phyloP scores from a whole-genome alignment of 2,888 invertebrate genomes.

The Carpatolechia fugitivella region DNA sequence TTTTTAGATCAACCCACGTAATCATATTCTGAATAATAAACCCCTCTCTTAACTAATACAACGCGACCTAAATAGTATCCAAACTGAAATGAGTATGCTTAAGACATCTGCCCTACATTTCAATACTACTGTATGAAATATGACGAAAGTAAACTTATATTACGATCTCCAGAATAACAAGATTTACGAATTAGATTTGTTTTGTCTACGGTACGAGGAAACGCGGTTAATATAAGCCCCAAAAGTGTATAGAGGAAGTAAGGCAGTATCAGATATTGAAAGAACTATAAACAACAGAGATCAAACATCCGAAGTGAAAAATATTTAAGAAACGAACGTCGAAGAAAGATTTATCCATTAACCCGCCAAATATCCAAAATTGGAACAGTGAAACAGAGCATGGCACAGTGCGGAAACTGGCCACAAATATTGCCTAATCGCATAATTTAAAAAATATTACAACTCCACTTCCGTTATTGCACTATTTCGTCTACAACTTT shows the following conservation, averaged over 20 bases:
- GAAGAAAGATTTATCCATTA: conserved; percentile 1
- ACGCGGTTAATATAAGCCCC: neutral
- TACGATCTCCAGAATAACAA: neutral
- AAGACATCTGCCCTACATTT: conserved; percentile 2
- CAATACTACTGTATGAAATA: neutral
- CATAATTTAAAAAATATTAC: conserved; percentile 10
- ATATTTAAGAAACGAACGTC: neutral
- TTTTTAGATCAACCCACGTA: too few species aligned
- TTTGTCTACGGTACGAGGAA: conserved; percentile 2
- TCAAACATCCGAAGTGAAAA: neutral
- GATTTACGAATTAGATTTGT: conserved; percentile 1
- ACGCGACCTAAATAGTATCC: neutral
- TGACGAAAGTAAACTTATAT: neutral
- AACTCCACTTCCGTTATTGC: conserved; percentile 14
- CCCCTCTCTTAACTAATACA: too few species aligned
- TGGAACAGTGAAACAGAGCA: conserved; percentile 12
- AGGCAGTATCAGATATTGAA: neutral
- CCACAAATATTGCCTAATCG: neutral
- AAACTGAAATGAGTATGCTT: neutral
- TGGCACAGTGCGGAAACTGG: conserved; percentile 1
- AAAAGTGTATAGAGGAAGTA: conserved; percentile 1
- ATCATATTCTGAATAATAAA: too few species aligned
- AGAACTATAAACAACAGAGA: neutral
- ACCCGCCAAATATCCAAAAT: conserved; percentile 9
- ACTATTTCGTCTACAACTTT: conserved; percentile 20